A percentile compares a stretch with the other conserved stretches of the same genome.
These are phyloP conservation scores for Epinephelus malabaricus DNA, from an alignment of 2,797 vertebrate species.

Conservation along the genomic window DNA sequence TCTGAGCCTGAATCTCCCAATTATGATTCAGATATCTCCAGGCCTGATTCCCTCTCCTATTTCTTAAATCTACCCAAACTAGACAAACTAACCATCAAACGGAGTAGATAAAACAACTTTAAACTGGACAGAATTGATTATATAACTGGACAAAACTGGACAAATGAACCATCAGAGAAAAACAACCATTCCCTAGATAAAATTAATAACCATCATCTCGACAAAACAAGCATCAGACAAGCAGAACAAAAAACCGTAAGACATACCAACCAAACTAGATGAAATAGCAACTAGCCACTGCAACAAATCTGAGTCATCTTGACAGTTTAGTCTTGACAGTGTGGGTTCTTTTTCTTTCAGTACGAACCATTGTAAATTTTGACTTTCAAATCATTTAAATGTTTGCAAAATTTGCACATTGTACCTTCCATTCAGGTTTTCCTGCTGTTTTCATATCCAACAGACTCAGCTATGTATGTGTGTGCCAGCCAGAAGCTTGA, in stretches of 20 bases:
- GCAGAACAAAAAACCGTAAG: background rate
- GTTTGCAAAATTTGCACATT: background rate
- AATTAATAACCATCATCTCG: too few species aligned
- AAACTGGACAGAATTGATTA: too few species aligned
- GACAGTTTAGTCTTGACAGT: background rate
- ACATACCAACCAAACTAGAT: background rate
- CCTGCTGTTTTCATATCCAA: constrained; percentile 3
- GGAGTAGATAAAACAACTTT: too few species aligned
- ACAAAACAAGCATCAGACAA: too few species aligned
- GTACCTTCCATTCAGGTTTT: background rate
- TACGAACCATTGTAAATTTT: background rate
- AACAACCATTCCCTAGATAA: background rate
- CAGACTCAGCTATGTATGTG: background rate
- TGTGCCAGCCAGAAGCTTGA: background rate
- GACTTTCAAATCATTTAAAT: background rate
- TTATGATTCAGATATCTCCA: too few species aligned
- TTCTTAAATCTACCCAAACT: background rate
- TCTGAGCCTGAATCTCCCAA: too few species aligned
- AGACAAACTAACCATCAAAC: background rate
- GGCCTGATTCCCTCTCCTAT: too few species aligned
- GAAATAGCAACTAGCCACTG: background rate
- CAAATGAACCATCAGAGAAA: background rate
- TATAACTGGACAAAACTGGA: background rate
- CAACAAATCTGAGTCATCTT: background rate
- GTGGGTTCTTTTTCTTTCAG: background rate